Evolutionary conservation across 1,140 invertebrate species (phyloP), one percentile per base, ranked within the genome.

Genomic region (Aphis gossypii): DNA sequence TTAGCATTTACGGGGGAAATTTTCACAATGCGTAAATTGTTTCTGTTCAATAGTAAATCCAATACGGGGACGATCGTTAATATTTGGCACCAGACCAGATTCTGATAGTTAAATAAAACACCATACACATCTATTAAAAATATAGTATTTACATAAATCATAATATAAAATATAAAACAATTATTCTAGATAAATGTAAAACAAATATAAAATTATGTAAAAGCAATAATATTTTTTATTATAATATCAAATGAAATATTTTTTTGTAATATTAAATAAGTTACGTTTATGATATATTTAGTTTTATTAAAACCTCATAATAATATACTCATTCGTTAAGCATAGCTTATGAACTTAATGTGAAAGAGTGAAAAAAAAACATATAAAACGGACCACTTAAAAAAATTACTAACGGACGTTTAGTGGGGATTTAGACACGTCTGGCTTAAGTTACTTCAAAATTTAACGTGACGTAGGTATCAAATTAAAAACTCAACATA

Each of bases 361-460:
- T 76, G 60, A 76, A n/a, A 68, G 14, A 68, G 14, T 76, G 60
- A 76, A 18, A 56, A 23, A 56, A 60, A 68, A n/a, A 30, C 8
- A 68, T 14, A 35, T 18, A 76, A 76, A 76, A 76, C 60, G 30
- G 60, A 76, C 14, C n/a, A 76, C 60, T 76, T 76, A 76, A 76
- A 76, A 51, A 76, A 76, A 76, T n/a, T 76, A 76, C 60, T 76
- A 76, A 18, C 60, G 60, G 60, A 76, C 60, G n/a, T 76, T n/a
- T n/a, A 76, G 30, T 76, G 60, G 18, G 60, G 60, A 35, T 76
- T 76, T 76, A 76, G 30, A 76, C n/a, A 76, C 5, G 4, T 20
- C 60, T 14, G n/a, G 60, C 60, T 76, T 76, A n/a, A 30, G 60
- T 76, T 76, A 76, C 60, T 76, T 76, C 60, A 76, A n/a, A n/a